Percentiles rank a stretch among this genome's conserved stretches.
phyloP scores from a whole-genome alignment of 2,797 vertebrate species.

The Onychomys torridus region DNA sequence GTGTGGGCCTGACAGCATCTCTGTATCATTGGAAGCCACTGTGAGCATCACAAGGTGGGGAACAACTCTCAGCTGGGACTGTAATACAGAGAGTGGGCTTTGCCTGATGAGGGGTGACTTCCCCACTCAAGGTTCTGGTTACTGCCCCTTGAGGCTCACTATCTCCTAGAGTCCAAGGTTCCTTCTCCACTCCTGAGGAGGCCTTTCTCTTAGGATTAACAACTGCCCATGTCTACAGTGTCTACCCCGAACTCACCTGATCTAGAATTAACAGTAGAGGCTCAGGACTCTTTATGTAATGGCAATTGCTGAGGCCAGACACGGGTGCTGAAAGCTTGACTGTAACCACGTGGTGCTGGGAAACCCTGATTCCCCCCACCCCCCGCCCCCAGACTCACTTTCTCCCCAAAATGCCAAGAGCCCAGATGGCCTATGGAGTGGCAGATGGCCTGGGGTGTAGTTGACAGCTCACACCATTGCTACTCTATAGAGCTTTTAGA shows the following conservation, averaged over 20 bases:
- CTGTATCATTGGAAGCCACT: background rate
- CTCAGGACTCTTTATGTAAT: too few relatives aligned
- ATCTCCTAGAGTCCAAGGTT: background rate
- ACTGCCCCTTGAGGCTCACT: too few relatives aligned
- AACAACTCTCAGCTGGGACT: background rate
- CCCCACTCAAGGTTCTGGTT: fast-evolving
- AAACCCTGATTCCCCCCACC: background rate
- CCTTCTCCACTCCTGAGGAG: background rate
- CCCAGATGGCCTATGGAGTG: background rate
- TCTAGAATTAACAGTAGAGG: background rate
- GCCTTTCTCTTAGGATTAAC: background rate
- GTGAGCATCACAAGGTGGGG: fast-evolving
- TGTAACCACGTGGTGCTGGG: fast-evolving
- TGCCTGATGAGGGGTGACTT: fast-evolving
- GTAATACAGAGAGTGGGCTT: background rate
- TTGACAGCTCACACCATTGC: too few relatives aligned
- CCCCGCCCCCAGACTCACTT: background rate
- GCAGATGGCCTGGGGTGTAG: background rate
- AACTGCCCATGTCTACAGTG: background rate
- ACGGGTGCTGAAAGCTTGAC: fast-evolving
- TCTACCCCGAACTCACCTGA: background rate
- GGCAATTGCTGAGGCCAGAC: background rate
- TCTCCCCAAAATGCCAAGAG: background rate
- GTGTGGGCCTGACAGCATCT: fast-evolving
- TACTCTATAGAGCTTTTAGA: too few relatives aligned